Evolutionary conservation across 2,113 vertebrate species (phyloP).

Genomic region (Ameiurus melas): DNA sequence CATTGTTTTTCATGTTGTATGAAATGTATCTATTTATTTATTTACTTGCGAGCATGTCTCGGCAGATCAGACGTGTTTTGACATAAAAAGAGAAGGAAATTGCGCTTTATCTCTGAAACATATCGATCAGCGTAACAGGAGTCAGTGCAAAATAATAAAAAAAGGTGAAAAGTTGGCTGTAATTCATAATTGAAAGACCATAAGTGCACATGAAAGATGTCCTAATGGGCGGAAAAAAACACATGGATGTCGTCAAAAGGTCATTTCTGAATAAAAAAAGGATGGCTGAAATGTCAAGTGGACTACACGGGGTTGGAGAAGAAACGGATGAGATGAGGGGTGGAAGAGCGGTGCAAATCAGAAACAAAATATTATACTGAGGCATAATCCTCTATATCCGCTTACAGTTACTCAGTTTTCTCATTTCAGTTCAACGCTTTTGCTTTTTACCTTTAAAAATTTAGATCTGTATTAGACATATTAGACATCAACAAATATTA

Average conservation of each 20-base stretch:
- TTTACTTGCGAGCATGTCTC: neutral
- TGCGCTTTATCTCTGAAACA: neutral
- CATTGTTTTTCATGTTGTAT: neutral
- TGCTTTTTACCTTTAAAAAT: neutral
- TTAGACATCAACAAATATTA: too few species aligned
- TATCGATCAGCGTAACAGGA: neutral
- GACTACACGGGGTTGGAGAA: slow-evolving; percentile 7
- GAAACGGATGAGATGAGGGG: neutral
- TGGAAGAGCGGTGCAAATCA: neutral
- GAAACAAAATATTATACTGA: neutral
- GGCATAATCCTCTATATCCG: neutral
- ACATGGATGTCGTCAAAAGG: neutral
- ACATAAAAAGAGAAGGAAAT: neutral
- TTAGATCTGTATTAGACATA: too few species aligned
- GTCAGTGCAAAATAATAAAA: neutral
- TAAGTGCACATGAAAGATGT: neutral
- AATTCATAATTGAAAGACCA: neutral
- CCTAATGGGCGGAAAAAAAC: neutral
- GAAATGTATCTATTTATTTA: neutral
- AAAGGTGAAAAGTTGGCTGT: neutral
- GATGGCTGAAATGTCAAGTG: slow-evolving; percentile 16
- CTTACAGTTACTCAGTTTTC: neutral
- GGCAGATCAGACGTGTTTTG: neutral
- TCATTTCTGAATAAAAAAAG: neutral
- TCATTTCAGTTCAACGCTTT: neutral